Evolutionary conservation across 2,113 vertebrate species (phyloP).

Genomic region (Nerophis ophidion): DNA sequence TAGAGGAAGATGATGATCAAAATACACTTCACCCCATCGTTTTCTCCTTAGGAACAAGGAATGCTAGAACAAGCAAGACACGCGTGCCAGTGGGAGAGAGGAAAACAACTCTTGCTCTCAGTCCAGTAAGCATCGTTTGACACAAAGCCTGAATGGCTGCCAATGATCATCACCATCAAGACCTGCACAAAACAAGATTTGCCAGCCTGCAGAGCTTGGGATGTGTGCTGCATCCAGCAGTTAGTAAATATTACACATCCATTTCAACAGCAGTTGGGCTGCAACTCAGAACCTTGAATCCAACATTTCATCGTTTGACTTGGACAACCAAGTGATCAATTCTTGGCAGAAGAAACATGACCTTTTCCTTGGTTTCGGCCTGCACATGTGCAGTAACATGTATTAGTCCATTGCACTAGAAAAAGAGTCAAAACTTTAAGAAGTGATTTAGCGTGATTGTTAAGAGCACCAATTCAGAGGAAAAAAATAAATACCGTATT

Average conservation of each 20-base stretch:
- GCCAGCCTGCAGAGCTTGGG: slow-evolving; percentile 12
- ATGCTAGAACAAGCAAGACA: neutral
- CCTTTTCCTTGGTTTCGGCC: too few species aligned
- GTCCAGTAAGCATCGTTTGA: slow-evolving; percentile 33
- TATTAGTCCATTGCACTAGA: too few species aligned
- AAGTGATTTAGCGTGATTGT: too few species aligned
- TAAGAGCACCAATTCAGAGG: too few species aligned
- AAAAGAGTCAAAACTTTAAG: too few species aligned
- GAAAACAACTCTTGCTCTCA: slow-evolving; percentile 9
- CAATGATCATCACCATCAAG: slow-evolving; percentile 44
- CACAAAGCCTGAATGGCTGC: slow-evolving; percentile 47
- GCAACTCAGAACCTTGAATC: slow-evolving; percentile 2
- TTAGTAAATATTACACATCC: slow-evolving; percentile 38
- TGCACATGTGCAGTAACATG: too few species aligned
- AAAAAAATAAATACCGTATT: too few species aligned
- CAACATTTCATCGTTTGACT: neutral
- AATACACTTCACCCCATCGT: slow-evolving; percentile 9
- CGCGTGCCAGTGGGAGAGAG: neutral
- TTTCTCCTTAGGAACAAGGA: neutral
- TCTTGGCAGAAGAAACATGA: neutral
- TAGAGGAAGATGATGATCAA: slow-evolving; percentile 9
- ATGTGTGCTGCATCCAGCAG: slow-evolving; percentile 28
- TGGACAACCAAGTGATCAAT: neutral
- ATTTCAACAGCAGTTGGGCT: slow-evolving; percentile 29
- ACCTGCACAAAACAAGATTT: slow-evolving; percentile 38